phyloP scores from a whole-genome alignment of 2,113 vertebrate species.

The Parotia lawesii region DNA sequence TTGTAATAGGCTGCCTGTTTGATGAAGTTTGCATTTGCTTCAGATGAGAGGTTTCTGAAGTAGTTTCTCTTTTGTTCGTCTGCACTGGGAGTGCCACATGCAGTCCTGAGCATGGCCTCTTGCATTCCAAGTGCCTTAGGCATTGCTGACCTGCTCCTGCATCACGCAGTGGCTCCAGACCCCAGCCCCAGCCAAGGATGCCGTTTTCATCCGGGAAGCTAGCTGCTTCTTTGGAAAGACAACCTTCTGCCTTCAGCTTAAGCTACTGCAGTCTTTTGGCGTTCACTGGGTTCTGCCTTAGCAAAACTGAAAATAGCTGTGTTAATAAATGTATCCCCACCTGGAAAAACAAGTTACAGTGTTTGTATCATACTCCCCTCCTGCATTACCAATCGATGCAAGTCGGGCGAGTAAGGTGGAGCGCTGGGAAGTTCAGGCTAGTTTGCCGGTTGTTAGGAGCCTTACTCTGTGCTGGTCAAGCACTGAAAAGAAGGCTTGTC shows the following conservation, averaged over 20 bases:
- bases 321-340: not conserved
- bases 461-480: not conserved
- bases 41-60: not conserved
- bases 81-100: not conserved
- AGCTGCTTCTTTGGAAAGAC: not conserved
- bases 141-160: not conserved
- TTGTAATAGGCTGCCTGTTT: not conserved
- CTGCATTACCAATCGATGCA: not conserved
- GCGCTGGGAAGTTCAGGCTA: not conserved
- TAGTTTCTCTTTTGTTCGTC: not conserved
- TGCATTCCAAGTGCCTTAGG: conserved; percentile 14
- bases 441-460: not conserved
- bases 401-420: not conserved
- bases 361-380: not conserved
- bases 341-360: not conserved
- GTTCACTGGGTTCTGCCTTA: not conserved
- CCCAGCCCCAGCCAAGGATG: not conserved
- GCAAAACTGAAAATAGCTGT: not conserved
- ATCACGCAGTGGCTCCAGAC: not conserved
- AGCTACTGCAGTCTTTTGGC: not conserved
- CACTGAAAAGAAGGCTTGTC: not conserved
- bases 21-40: not conserved
- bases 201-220: not conserved
- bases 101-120: not conserved
- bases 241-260: not conserved